Percentiles rank a stretch among this genome's conserved stretches.
These are phyloP conservation scores for Xenopus borealis DNA, from an alignment of 2,113 vertebrate genomes.

Conservation along the genomic window DNA sequence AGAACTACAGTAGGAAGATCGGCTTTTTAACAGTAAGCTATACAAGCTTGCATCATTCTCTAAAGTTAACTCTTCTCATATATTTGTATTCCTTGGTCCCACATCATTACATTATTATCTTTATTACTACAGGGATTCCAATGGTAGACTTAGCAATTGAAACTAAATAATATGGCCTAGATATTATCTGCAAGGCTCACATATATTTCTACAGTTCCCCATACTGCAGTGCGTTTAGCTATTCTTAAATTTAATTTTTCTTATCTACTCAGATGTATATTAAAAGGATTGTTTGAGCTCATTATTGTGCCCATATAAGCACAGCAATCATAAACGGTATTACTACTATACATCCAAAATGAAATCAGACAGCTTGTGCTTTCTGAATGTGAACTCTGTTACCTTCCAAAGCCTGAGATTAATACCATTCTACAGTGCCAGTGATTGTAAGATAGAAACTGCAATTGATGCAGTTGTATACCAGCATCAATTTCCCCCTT, in stretches of 20 bases:
- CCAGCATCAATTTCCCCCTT: conserved; percentile 5
- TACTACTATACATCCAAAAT: neutral
- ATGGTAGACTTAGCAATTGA: neutral
- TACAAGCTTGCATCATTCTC: conserved; percentile 15
- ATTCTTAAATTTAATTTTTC: neutral
- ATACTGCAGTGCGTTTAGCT: neutral
- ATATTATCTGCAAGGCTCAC: neutral
- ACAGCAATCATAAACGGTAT: neutral
- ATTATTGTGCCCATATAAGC: neutral
- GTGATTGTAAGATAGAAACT: neutral
- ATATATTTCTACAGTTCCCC: neutral
- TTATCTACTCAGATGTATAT: neutral
- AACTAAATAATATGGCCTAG: conserved; percentile 1
- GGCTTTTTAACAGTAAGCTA: conserved; percentile 23
- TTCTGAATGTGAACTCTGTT: conserved; percentile 4
- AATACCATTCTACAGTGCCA: neutral
- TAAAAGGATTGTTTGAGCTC: neutral
- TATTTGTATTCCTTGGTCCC: neutral
- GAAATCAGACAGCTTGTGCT: neutral
- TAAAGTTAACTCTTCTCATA: neutral
- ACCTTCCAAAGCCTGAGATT: conserved; percentile 5
- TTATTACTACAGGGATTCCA: neutral
- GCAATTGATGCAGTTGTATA: conserved; percentile 5
- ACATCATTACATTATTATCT: neutral
- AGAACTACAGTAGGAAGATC: conserved; percentile 12